A percentile compares a stretch with the other conserved stretches of the same genome.
phyloP scores from a whole-genome alignment of 2,113 vertebrate genomes.

The Nyctereutes procyonoides region DNA sequence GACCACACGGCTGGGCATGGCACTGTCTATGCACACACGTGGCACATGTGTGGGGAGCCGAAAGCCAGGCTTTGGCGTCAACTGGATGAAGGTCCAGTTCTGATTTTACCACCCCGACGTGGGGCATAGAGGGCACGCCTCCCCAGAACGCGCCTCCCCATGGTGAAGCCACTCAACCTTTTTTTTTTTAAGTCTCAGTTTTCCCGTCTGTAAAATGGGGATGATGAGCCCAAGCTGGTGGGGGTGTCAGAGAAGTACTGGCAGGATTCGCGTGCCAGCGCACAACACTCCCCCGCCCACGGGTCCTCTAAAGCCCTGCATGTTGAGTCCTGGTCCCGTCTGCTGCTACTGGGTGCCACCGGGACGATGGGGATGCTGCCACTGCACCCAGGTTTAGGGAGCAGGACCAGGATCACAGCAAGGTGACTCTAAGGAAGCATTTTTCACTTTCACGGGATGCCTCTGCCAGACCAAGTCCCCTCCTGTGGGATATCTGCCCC shows the following conservation, averaged over 20 bases:
- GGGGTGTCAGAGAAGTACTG: not conserved
- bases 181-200: not conserved
- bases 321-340: not conserved
- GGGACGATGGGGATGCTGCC: not conserved
- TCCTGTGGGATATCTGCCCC: not conserved
- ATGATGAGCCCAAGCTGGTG: not conserved
- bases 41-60: not conserved
- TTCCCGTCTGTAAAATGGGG: conserved; percentile 13
- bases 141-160: not conserved
- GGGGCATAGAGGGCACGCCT: not conserved
- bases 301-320: not conserved
- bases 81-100: not conserved
- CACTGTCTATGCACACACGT: not conserved
- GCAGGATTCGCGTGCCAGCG: not conserved
- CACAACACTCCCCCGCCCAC: not conserved
- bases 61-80: not conserved
- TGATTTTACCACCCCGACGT: not conserved
- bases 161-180: not conserved
- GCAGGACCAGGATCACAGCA: not conserved
- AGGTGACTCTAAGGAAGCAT: not conserved
- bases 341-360: not conserved
- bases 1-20: too few relatives aligned
- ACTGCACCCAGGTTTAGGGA: not conserved
- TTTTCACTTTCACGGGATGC: not conserved
- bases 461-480: not conserved